phyloP scores from a whole-genome alignment of 2,113 vertebrate species.

The Drymodes brunneopygia region DNA sequence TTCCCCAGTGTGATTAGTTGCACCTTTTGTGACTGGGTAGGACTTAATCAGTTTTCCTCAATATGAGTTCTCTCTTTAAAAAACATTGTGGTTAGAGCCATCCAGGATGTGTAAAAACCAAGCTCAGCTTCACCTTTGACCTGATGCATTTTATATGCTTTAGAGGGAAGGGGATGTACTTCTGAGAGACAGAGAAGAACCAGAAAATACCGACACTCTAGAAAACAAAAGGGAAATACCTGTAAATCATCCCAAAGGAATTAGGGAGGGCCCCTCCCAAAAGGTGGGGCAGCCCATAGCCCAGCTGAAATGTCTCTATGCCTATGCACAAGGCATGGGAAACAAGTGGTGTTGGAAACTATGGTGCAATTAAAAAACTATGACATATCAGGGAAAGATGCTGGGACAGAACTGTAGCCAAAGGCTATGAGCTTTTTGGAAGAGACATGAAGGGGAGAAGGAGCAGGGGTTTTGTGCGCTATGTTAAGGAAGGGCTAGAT shows the following conservation, averaged over 20 bases:
- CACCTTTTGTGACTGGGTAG: neutral
- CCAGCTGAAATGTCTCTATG: neutral
- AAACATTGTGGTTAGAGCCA: neutral
- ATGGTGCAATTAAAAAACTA: neutral
- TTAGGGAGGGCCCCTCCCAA: neutral
- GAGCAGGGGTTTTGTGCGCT: no score
- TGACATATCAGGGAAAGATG: neutral
- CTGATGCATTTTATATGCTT: neutral
- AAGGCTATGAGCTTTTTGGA: neutral
- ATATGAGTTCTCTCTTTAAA: neutral
- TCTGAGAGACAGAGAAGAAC: neutral
- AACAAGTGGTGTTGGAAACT: neutral
- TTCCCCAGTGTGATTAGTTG: neutral
- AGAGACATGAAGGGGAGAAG: neutral
- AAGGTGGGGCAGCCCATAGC: neutral
- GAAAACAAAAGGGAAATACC: neutral
- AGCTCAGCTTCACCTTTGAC: neutral
- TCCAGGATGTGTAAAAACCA: neutral
- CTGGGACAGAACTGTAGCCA: neutral
- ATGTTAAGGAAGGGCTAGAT: neutral
- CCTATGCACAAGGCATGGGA: neutral
- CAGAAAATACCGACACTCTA: neutral
- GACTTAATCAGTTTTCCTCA: neutral
- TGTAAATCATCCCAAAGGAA: neutral
- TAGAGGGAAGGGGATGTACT: neutral